Conservation (phyloP, 2,888 invertebrate species). For the Eupelmus urozonus region DNA sequence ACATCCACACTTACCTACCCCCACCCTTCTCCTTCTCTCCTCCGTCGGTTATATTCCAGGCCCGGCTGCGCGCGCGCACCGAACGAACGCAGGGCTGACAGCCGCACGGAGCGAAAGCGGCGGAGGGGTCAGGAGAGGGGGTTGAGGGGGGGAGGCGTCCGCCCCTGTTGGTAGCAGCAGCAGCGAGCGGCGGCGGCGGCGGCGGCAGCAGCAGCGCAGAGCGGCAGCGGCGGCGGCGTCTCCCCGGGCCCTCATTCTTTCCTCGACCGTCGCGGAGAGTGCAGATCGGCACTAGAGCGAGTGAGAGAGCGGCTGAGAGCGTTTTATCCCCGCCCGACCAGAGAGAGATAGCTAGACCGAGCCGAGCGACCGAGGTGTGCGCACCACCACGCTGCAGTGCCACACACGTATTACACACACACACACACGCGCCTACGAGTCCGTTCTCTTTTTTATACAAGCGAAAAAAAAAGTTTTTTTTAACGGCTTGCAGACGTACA, state of each 20-base stretch:
- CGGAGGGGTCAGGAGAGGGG: background rate
- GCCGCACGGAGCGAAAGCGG: conserved; percentile 3
- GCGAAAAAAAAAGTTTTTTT: background rate
- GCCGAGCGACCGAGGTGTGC: too few species aligned
- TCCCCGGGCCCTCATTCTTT: conserved; percentile 70
- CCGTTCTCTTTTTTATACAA: background rate
- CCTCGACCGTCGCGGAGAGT: conserved; percentile 67
- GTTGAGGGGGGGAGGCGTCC: conserved; percentile 59
- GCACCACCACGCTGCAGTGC: too few species aligned
- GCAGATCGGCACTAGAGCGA: conserved; percentile 30
- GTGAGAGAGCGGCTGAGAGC: too few species aligned
- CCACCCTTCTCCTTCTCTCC: conserved; percentile 6
- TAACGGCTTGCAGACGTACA: too few species aligned
- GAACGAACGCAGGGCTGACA: conserved; percentile 40
- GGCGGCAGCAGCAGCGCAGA: conserved; percentile 60
- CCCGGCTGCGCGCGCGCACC: conserved; percentile 31
- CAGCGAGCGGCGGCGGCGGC: conserved; percentile 62
- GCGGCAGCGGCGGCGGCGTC: conserved; percentile 59
- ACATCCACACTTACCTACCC: background rate
- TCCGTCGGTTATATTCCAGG: conserved; percentile 33
- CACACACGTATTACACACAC: background rate
- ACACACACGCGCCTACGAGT: background rate
- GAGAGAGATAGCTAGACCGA: conserved; percentile 6
- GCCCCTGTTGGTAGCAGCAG: conserved; percentile 58
- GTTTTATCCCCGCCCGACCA: conserved; percentile 33